phyloP scores from a whole-genome alignment of 2,113 vertebrate genomes.

The Syngnathus floridae region DNA sequence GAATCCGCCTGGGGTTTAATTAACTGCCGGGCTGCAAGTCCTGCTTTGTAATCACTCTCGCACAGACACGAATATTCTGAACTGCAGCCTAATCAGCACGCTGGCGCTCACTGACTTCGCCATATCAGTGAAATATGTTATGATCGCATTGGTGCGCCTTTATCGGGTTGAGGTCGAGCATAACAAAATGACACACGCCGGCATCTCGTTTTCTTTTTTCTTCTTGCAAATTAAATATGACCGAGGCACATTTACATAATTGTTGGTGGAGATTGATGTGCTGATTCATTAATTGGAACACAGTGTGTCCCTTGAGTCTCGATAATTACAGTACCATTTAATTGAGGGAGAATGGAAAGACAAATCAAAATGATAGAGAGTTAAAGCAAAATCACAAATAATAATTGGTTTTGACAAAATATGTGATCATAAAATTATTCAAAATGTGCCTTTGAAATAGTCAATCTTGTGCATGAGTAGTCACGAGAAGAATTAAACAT shows the following conservation, averaged over 20 bases:
- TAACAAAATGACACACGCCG: neutral
- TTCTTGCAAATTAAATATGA: slow-evolving; percentile 13
- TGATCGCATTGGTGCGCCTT: neutral
- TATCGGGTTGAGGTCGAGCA: slow-evolving; percentile 7
- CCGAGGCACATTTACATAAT: neutral
- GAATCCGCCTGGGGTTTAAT: slow-evolving; percentile 37
- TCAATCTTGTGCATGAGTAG: neutral
- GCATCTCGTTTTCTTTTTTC: neutral
- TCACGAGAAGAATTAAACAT: neutral
- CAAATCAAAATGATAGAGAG: neutral
- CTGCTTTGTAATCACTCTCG: slow-evolving; percentile 21
- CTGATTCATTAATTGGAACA: neutral
- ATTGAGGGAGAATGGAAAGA: neutral
- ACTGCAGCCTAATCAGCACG: slow-evolving; percentile 7
- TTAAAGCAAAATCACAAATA: neutral
- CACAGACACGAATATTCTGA: slow-evolving; percentile 13
- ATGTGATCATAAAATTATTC: neutral
- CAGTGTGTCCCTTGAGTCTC: neutral
- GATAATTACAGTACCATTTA: neutral
- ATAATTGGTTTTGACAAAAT: neutral
- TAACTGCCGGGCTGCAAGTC: slow-evolving; percentile 29
- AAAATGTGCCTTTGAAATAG: neutral
- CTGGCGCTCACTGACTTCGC: slow-evolving; percentile 15
- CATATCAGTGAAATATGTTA: slow-evolving; percentile 20
- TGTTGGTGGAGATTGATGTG: neutral